A percentile compares a stretch with the other conserved stretches of the same genome.
Conservation (phyloP, 2,888 invertebrate genomes). For the Germaria angustata region DNA sequence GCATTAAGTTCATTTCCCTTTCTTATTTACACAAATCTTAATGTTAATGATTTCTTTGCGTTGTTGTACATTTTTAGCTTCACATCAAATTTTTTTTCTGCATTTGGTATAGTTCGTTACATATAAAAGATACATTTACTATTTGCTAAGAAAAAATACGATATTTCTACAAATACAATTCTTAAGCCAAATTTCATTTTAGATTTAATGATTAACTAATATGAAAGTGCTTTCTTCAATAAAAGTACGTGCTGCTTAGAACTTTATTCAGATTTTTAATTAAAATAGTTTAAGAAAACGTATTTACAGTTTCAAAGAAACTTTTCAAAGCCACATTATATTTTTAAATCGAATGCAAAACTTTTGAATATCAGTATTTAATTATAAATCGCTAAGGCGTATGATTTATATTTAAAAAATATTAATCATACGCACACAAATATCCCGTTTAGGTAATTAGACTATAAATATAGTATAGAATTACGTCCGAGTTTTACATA, state of each 20-base stretch:
- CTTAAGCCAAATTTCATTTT: slow-evolving; percentile 1
- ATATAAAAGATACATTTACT: not conserved
- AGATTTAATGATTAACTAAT: slow-evolving; percentile 34
- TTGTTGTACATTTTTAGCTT: slow-evolving; percentile 8
- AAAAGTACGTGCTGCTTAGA: slow-evolving; percentile 48
- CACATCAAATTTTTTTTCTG: not conserved
- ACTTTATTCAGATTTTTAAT: slow-evolving; percentile 45
- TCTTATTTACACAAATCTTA: not conserved
- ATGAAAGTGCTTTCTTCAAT: not conserved
- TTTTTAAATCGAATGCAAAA: not conserved
- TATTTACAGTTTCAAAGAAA: no score
- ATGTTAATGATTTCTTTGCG: slow-evolving; percentile 48
- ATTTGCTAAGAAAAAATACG: not conserved
- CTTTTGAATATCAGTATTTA: no score
- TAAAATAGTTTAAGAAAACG: slow-evolving; percentile 34
- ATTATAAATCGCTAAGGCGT: no score
- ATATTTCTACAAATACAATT: not conserved
- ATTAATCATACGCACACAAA: no score
- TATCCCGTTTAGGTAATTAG: no score
- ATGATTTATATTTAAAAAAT: no score
- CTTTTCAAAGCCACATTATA: no score
- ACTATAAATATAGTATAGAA: no score
- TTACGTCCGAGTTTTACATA: no score
- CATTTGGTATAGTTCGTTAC: not conserved
- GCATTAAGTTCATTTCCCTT: slow-evolving; percentile 17